Evolutionary conservation across 2,888 invertebrate species (phyloP).

Genomic region (Watsonalla cultraria): DNA sequence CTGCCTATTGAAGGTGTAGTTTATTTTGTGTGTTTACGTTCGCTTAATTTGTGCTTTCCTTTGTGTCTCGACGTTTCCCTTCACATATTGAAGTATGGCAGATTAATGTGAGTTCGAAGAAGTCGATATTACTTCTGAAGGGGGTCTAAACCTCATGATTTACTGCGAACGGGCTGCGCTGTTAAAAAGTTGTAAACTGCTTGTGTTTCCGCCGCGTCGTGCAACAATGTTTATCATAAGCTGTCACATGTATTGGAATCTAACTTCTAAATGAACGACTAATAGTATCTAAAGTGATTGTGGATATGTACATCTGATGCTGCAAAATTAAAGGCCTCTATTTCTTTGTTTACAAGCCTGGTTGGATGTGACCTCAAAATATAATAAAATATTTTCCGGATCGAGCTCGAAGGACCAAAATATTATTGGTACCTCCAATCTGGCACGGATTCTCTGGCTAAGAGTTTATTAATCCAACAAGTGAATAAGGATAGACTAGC

Average conservation of each 20-base stretch:
- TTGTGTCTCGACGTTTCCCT: conserved; percentile 63
- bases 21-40: conserved; percentile 35
- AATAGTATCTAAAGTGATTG: too few relatives aligned
- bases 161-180: conserved; percentile 63
- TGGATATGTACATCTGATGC: too few relatives aligned
- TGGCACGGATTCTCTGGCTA: too few relatives aligned
- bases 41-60: conserved; percentile 49
- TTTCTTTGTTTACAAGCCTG: too few relatives aligned
- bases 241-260: background rate
- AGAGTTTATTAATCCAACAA: background rate
- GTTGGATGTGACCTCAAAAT: too few relatives aligned
- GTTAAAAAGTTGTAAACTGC: conserved; percentile 77
- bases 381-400: too few relatives aligned
- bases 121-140: conserved; percentile 75
- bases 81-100: conserved; percentile 70
- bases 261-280: too few relatives aligned
- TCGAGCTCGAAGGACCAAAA: background rate
- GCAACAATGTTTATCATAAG: conserved; percentile 55
- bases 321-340: too few relatives aligned
- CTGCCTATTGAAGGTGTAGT: conserved; percentile 13
- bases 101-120: conserved; percentile 76
- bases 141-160: conserved; percentile 70
- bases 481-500: background rate
- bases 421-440: background rate
- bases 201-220: conserved; percentile 66